Base-by-base conservation (phyloP, 2,113 vertebrate genomes). In the Donacobius atricapilla region DNA sequence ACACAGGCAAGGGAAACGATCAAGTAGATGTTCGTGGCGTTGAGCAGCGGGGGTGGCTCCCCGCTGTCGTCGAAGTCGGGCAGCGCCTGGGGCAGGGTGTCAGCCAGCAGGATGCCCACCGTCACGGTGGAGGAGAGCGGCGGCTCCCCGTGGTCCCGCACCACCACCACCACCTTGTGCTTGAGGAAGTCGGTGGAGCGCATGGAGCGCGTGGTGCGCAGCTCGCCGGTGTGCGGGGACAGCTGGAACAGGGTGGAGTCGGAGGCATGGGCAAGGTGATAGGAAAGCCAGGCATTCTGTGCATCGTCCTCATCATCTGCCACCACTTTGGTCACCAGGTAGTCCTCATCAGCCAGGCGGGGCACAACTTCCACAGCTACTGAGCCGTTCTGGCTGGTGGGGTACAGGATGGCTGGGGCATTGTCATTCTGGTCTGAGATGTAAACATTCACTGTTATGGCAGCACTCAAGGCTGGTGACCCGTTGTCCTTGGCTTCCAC, bases 271-370 rank as follows among this genome's bases (percentile, higher is more conserved):
- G 96, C 93, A 1, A 99, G 95, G 72, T 96, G 80, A 48, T 98
- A 99, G 61, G 99, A 97, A 7, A 99, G 98, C 98, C 98, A 99
- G n/a, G 99, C 99, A 6, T 99, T 99, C 93, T 98, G 90, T 0
- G 99, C 99, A 3, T 98, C 98, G 93, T 99, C 99, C 15, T 98
- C 97, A 60, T 99, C 99, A 72, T 98, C 98, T 0, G 99, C 99
- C 58, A 97, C 96, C 69, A 99, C 98, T 96, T 99, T 99, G 66
- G 98, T 98, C 76, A 99, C 98, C 81, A 99, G 93, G 42, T 98
- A 98, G 77, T 98, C 98, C 22, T 97, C 97, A 83, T 98, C 97
- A 83, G 98, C 98, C 96, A 98, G 98, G 80, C 97, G 96, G 40
- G 98, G 97, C 80, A 98, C 98, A 47, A 69, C 95, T 95, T 98